Percentiles rank a stretch among this genome's conserved stretches.
Evolutionary conservation across 2,888 invertebrate genomes (phyloP).

Genomic region (Melanostoma mellinum): DNA sequence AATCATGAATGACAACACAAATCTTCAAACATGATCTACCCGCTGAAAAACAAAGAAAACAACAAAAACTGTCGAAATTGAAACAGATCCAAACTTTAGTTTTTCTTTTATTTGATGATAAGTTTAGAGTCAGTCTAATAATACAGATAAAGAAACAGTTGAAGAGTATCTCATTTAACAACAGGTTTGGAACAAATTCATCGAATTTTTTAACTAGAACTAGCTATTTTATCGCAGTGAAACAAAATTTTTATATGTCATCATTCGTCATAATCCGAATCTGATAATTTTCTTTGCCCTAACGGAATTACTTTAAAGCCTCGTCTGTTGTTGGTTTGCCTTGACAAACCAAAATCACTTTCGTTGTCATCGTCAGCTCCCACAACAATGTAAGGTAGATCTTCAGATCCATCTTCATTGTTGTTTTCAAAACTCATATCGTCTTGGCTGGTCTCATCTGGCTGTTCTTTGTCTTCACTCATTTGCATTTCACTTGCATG

Average conservation of each 20-base stretch:
- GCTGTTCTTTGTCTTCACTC: background rate
- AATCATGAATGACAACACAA: too few species aligned
- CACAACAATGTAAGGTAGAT: conserved; percentile 3
- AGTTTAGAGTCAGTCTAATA: background rate
- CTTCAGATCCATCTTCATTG: background rate
- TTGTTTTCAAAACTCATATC: background rate
- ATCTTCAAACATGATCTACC: too few species aligned
- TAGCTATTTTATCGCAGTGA: background rate
- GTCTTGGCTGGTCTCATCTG: conserved; percentile 1
- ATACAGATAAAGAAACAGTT: background rate
- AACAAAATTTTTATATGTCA: background rate
- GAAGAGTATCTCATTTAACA: too few species aligned
- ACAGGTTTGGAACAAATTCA: too few species aligned
- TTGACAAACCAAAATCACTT: conserved; percentile 8
- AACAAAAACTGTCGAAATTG: background rate
- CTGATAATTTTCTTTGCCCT: background rate
- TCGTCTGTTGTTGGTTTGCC: background rate
- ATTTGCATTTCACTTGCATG: background rate
- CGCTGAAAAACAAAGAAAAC: too few species aligned
- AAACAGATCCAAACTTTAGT: background rate
- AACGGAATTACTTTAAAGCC: background rate
- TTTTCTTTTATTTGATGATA: conserved; percentile 8
- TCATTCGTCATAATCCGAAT: background rate
- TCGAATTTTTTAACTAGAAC: too few species aligned
- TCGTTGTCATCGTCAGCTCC: conserved; percentile 20